Evolutionary conservation across 2,888 invertebrate species (phyloP).

Genomic region (Cosmorhoe ocellata): DNA sequence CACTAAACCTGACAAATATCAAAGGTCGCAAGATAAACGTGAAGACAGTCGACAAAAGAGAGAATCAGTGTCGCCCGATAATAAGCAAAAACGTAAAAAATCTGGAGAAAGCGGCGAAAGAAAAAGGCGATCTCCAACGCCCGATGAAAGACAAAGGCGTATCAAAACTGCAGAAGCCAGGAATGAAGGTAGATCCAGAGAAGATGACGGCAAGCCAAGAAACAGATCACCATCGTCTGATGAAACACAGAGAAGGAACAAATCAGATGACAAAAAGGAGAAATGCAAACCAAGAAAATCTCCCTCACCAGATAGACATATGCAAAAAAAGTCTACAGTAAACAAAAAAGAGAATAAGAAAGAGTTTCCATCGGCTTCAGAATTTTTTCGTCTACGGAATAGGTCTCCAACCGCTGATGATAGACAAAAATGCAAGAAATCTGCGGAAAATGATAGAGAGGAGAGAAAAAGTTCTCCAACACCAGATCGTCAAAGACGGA

Average conservation of each 20-base stretch:
- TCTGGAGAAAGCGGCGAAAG: slow-evolving; percentile 11
- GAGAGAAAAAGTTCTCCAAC: slow-evolving; percentile 17
- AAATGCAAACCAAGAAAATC: slow-evolving; percentile 14
- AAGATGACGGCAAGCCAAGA: slow-evolving; percentile 3
- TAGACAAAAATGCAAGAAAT: slow-evolving; percentile 15
- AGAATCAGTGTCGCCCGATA: slow-evolving; percentile 13
- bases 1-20: slow-evolving; percentile 50
- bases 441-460: slow-evolving; percentile 10
- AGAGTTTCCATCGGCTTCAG: slow-evolving; percentile 9
- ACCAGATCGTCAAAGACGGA: slow-evolving; percentile 11
- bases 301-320: slow-evolving; percentile 3
- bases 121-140: slow-evolving; percentile 10
- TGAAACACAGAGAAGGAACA: slow-evolving; percentile 10
- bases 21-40: slow-evolving; percentile 48
- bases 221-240: slow-evolving; percentile 14
- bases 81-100: slow-evolving; percentile 15
- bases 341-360: slow-evolving; percentile 5
- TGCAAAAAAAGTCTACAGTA: slow-evolving; percentile 9
- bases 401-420: slow-evolving; percentile 16
- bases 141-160: slow-evolving; percentile 18
- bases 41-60: slow-evolving; percentile 43
- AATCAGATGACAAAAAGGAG: slow-evolving; percentile 12
- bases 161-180: slow-evolving; percentile 12
- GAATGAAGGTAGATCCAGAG: slow-evolving; percentile 4
- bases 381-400: slow-evolving; percentile 9